A percentile compares a stretch with the other conserved stretches of the same genome.
Conservation (phyloP, 2,113 vertebrate species). For the Philantomba maxwellii region DNA sequence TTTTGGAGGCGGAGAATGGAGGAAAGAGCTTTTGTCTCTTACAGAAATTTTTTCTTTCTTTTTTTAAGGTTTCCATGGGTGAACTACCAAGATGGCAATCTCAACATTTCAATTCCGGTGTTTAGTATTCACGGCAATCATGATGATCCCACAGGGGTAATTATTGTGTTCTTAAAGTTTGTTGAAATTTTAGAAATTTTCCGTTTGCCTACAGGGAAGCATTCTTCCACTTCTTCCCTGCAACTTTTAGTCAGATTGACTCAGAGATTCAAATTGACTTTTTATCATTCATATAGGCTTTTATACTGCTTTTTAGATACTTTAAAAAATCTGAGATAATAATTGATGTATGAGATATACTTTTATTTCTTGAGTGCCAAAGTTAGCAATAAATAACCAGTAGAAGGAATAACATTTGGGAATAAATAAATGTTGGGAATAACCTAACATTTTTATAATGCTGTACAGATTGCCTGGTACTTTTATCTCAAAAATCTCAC, state of each 20-base stretch:
- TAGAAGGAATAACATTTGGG: neutral
- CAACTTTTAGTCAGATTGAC: neutral
- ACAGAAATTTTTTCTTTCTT: neutral
- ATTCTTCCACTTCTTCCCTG: neutral
- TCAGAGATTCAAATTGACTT: neutral
- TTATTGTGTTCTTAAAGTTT: conserved; percentile 33
- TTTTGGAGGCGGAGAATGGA: neutral
- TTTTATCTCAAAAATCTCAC: neutral
- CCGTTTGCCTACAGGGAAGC: neutral
- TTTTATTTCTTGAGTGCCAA: neutral
- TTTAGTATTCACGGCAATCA: conserved; percentile 99
- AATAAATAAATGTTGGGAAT: neutral
- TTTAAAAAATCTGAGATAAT: neutral
- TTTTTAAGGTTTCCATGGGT: conserved; percentile 94
- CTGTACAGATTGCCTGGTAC: neutral
- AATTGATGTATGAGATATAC: neutral
- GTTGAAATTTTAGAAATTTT: neutral
- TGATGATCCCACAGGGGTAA: conserved; percentile 98
- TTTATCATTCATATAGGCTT: conserved; percentile 7
- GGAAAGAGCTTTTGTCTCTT: neutral
- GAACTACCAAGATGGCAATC: conserved; percentile 95
- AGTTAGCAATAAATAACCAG: neutral
- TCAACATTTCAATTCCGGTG: conserved; percentile 95
- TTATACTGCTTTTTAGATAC: neutral
- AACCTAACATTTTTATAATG: neutral